Base-by-base conservation (phyloP, 2,797 vertebrate species). In the Phaenicophaeus curvirostris region DNA sequence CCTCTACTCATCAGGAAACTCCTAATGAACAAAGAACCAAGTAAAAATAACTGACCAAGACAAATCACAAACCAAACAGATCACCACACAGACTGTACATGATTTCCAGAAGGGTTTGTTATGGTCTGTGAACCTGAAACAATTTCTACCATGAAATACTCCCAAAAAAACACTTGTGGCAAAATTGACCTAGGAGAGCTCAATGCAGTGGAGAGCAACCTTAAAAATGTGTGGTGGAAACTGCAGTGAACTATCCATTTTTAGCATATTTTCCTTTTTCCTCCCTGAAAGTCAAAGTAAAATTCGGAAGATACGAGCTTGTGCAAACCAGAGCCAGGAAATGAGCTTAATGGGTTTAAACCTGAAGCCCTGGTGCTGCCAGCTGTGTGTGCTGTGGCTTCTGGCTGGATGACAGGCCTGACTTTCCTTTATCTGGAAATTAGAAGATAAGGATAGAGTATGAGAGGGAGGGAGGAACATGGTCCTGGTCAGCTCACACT, bases 11-110 rank as follows among this genome's bases (percentile, higher is more conserved):
- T 39, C 39, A 27, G 46, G 17, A 66, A 81, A n/a, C 28, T 72
- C 35, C 66, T 86, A 80, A 84, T 8, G 55, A 90, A 93, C 76
- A 96, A 94, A 72, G 67, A 88, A 58, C 33, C 25, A 72, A 92
- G 51, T 46, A 58, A 84, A 90, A 86, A 30, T 71, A 78, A 75
- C 58, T 42, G 84, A 72, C 13, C 62, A 91, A 91, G 88, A 15
- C 21, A 87, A 88, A 91, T 67, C 1, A 3, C 46, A 95, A 94
- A 84, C 83, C 62, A 16, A 81, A 68, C 21, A 92, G 57, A 84
- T 75, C 62, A 48, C 62, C 65, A 89, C 89, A 85, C 20, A 85
- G 84, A 50, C 51, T 67, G 80, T 55, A 55, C 44, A 13, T 46
- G 73, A 44, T 86, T 95, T 90, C 58, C 13, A 0, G 51, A 61